These are phyloP conservation scores for Sinocyclocheilus maitianheensis DNA, from an alignment of 2,113 vertebrate genomes.

Conservation along the genomic window DNA sequence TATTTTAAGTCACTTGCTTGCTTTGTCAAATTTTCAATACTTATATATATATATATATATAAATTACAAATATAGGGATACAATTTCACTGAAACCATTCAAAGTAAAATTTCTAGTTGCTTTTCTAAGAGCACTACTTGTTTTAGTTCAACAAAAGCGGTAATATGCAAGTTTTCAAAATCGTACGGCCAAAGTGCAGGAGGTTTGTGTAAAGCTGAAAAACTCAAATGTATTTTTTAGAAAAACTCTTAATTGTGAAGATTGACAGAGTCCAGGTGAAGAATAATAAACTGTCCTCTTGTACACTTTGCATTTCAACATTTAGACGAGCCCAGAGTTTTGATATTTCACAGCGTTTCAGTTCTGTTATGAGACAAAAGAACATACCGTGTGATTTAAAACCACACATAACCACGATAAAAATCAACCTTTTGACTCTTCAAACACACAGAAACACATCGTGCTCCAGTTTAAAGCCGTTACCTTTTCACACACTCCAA, in stretches of 20 bases:
- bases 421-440: background rate
- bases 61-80: background rate
- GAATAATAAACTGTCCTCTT: background rate
- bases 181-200: background rate
- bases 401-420: background rate
- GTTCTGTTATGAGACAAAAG: constrained; percentile 5
- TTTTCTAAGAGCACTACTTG: background rate
- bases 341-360: constrained; percentile 31
- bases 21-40: background rate
- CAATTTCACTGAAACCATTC: background rate
- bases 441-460: background rate
- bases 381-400: background rate
- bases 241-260: constrained; percentile 5
- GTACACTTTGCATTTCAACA: constrained; percentile 25
- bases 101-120: background rate
- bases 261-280: background rate
- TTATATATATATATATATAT: background rate
- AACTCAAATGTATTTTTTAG: background rate
- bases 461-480: background rate
- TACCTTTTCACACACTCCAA: background rate
- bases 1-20: background rate
- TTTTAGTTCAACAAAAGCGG: background rate
- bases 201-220: constrained; percentile 11
- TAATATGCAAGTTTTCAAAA: background rate
- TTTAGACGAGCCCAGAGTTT: constrained; percentile 31